phyloP scores from a whole-genome alignment of 2,888 invertebrate species.

The Cantharis lateralis region DNA sequence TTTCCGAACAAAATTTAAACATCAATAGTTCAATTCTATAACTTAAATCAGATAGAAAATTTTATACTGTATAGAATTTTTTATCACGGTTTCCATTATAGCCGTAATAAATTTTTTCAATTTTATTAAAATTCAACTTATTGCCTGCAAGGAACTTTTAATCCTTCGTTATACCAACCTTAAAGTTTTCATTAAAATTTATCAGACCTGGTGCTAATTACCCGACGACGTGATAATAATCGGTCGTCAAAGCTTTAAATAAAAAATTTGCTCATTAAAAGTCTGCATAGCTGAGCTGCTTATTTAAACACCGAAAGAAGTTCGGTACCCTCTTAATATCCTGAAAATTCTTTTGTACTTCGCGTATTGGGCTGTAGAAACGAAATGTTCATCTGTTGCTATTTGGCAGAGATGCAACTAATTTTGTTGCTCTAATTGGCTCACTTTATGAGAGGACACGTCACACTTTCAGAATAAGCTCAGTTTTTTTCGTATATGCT shows the following conservation, averaged over 20 bases:
- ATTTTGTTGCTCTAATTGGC: background rate
- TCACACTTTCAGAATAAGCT: background rate
- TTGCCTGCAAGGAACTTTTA: background rate
- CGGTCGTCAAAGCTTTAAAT: background rate
- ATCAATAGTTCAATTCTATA: background rate
- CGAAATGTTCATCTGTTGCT: background rate
- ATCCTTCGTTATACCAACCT: background rate
- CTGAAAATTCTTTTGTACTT: background rate
- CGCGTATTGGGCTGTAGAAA: background rate
- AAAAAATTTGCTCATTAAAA: background rate
- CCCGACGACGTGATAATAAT: background rate
- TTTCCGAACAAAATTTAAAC: background rate
- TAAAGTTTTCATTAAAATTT: background rate
- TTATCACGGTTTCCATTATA: background rate
- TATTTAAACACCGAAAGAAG: background rate
- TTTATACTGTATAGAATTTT: background rate
- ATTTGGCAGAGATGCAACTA: background rate
- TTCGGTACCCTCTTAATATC: background rate
- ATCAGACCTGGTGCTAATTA: background rate
- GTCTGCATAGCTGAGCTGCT: background rate
- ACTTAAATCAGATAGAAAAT: background rate
- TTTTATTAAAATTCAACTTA: background rate
- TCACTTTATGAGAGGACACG: background rate
- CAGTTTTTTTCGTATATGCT: no score
- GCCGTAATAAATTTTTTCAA: background rate